Evolutionary conservation across 2,113 vertebrate genomes (phyloP), one percentile per base, ranked within the genome.

Genomic region (Cyanistes caeruleus): DNA sequence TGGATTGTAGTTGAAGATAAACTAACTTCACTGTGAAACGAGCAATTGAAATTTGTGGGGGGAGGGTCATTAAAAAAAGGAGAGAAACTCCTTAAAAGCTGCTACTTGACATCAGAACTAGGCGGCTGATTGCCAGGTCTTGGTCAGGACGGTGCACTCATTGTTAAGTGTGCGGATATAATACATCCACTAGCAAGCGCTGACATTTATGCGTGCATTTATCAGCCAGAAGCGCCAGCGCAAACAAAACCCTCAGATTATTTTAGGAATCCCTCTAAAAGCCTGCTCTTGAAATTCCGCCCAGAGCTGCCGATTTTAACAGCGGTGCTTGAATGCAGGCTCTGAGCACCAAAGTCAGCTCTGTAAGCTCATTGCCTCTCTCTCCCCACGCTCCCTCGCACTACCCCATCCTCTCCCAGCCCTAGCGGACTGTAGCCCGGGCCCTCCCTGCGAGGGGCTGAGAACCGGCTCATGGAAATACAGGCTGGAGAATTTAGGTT

Each of bases 401-500:
- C 6, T n/a, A 46, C 55, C 46, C 30, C 88, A 37, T 68, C 76
- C 73, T 84, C 21, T 7, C 75, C 22, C 56, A 5, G 35, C 23
- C 43, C 6, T 2, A 31, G 55, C 10, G 75, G 86, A 39, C 68
- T 55, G 77, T 1, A 70, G 43, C 59, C 65, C 13, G 2, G 8
- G 4, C 56, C 48, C 81, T 75, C 97, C 95, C 93, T 80, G 94
- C 28, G 1, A 94, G 96, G 90, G 97, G 95, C 95, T 98, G 92
- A 97, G 97, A 93, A 97, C 87, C 27, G 24, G 39, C 79, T 84
- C 95, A 70, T 75, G 84, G 69, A 95, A 92, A 97, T 48, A 93
- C 81, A 89, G 96, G 95, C 97, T 46, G 65, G 87, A 97, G 96
- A 98, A 98, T 92, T 91, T 96, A 62, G 94, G 90, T 84, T 69